Evolutionary conservation across 2,888 invertebrate species (phyloP), one percentile per base, ranked within the genome.

Genomic region (Euplexia lucipara): DNA sequence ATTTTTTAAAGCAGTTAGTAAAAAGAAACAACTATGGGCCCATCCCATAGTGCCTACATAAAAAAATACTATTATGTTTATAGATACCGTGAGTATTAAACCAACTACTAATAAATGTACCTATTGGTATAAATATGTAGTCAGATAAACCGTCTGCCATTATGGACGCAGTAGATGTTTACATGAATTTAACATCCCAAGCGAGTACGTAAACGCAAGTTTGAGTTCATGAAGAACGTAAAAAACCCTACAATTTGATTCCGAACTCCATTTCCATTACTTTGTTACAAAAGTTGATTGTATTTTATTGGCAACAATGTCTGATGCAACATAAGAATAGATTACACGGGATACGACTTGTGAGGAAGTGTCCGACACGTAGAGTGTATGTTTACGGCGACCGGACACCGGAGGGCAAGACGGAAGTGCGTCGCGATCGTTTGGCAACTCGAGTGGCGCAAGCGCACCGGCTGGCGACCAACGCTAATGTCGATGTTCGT

Each of bases 401-500:
- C 44, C 44, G 47, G 52, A 62, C 56, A 64, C 45, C 52, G 26
- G 45, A 51, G 54, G 37, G 53, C 64, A 44, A 35, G 66, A 67
- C 53, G 79, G 84, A 81, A 84, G 76, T 70, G 72, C 69, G 69
- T 45, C 60, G 83, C 77, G 84, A 81, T 79, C 83, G 87, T 92
- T 91, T 90, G 87, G 91, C 90, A 93, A 93, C 82, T 90, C 88
- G 86, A 85, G 88, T 93, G 91, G 86, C 86, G 94, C 90, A 93
- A 93, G 86, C 86, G 93, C 89, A 91, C 91, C 84, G 66, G 70
- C 57, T 57, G 34, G 47, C 53, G 56, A 66, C 70, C 56, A 65
- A 58, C 75, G 66, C 66, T 75, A 79, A 76, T 85, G 81, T 74
- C 78, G 70, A 79, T 82, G 79, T 71, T 79, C 64, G 62, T 59